These are phyloP conservation scores for Syngnathus rostellatus DNA, from an alignment of 2,797 vertebrate genomes.

Conservation along the genomic window DNA sequence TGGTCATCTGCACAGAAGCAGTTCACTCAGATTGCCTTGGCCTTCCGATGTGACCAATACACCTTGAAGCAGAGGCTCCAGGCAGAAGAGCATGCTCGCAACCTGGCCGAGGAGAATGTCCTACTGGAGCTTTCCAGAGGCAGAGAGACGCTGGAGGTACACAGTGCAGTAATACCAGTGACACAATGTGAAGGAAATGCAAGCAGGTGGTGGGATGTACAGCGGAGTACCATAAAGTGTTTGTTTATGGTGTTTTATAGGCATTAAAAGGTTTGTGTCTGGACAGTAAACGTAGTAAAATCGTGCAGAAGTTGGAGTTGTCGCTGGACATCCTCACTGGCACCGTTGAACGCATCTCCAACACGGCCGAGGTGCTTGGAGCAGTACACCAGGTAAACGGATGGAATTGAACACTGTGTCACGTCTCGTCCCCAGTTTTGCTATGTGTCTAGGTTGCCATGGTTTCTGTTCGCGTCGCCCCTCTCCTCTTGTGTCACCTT, in stretches of 20 bases:
- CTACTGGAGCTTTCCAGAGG: slow-evolving; percentile 75
- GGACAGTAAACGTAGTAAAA: slow-evolving; percentile 53
- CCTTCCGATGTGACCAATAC: slow-evolving; percentile 69
- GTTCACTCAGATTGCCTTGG: slow-evolving; percentile 64
- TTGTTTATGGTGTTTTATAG: slow-evolving; percentile 49
- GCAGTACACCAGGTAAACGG: slow-evolving; percentile 76
- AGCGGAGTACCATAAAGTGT: not conserved
- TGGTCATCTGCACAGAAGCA: slow-evolving; percentile 35
- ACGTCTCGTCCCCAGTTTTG: no score
- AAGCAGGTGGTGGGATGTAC: not conserved
- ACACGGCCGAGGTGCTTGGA: slow-evolving; percentile 74
- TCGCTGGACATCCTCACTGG: slow-evolving; percentile 69
- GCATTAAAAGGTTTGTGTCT: slow-evolving; percentile 65
- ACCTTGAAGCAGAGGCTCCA: slow-evolving; percentile 72
- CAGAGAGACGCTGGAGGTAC: slow-evolving; percentile 71
- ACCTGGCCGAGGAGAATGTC: slow-evolving; percentile 77
- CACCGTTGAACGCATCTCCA: slow-evolving; percentile 67
- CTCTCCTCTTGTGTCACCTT: no score
- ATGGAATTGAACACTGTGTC: no score
- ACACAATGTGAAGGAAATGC: no score
- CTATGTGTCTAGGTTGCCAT: no score
- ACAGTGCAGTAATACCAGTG: no score
- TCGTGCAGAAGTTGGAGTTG: slow-evolving; percentile 69
- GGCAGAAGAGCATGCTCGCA: slow-evolving; percentile 74
- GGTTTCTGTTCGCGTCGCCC: no score